These are phyloP conservation scores for Carassius carassius DNA, from an alignment of 2,113 vertebrate genomes.

Conservation along the genomic window DNA sequence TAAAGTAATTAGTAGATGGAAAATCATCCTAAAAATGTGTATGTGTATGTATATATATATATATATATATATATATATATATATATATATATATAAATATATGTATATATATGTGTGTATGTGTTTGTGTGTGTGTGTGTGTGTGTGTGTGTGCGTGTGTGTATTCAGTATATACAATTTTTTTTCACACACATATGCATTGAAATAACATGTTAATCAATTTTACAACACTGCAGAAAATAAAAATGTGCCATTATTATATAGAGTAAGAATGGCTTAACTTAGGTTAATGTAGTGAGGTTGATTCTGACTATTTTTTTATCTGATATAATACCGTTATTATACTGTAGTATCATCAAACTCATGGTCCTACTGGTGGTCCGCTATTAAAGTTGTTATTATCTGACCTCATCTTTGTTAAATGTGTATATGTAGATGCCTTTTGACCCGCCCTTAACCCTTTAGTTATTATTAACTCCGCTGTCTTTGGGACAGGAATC, in stretches of 20 bases:
- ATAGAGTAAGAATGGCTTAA: not conserved
- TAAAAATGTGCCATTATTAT: too few species aligned
- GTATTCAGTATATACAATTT: too few species aligned
- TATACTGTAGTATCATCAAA: not conserved
- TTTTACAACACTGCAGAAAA: not conserved
- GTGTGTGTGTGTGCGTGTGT: too few species aligned
- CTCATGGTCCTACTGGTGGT: not conserved
- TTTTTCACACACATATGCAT: too few species aligned
- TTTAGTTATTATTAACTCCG: slow-evolving; percentile 60
- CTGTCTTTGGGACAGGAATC: slow-evolving; percentile 67
- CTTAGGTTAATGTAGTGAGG: too few species aligned
- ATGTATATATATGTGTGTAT: too few species aligned
- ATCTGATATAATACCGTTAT: not conserved
- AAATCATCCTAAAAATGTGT: not conserved
- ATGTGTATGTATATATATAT: too few species aligned
- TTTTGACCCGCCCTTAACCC: slow-evolving; percentile 56
- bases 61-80: too few species aligned
- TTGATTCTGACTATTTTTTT: not conserved
- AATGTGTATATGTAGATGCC: slow-evolving; percentile 59
- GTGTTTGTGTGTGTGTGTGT: too few species aligned
- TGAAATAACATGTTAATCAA: too few species aligned
- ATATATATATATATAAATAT: too few species aligned
- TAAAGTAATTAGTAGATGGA: not conserved
- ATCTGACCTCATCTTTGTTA: slow-evolving; percentile 56
- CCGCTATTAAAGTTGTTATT: slow-evolving; percentile 52